Evolutionary conservation across 2,113 vertebrate genomes (phyloP), one percentile per base, ranked within the genome.

Genomic region (Pseudorhombus dupliciocellatus): DNA sequence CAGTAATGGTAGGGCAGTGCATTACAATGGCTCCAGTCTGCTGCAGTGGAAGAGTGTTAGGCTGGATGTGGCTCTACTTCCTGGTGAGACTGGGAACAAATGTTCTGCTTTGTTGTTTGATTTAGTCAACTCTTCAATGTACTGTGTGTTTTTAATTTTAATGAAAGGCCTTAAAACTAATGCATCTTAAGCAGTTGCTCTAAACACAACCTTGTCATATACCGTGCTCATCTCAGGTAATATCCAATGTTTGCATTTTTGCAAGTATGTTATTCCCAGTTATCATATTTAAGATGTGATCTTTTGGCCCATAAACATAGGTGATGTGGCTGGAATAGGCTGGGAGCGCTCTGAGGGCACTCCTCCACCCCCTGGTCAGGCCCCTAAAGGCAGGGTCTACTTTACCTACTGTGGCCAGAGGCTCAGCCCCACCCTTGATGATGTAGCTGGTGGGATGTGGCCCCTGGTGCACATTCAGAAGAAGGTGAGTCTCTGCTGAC

Each of bases 31-130:
- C 79, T 99, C 98, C 91, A 99, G 97, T 87, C 90, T 99, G 79
- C 92, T 99, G 16, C 98, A 99, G 93, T 99, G 98, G 98, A 99
- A 99, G 90, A 99, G 98, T 0, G 97, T 98, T 70, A 93, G 98
- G 44, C 79, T 99, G 76, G 98, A 99, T 22, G 97, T 99, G 81
- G 93, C 96, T 79, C 94, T 99, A 5, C 96, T 94, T 84, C 97
- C 98, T 75, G 97, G 98, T 99, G 92, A 87, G 96, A 90, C 37
- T 22, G 46, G 15, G 73, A 63, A 79, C 53, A 66, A 48, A 52
- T 22, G 53, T 21, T 5, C 25, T 8, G 1, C 0, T 74, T 25
- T 46, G 37, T 65, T 62, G 24, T 69, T 80, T 66, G 4, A 68
- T 64, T 54, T 51, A 52, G 21, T 31, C 20, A 62, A 2, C 24